phyloP scores from a whole-genome alignment of 2,888 invertebrate genomes.

The Cataglyphis livida region DNA sequence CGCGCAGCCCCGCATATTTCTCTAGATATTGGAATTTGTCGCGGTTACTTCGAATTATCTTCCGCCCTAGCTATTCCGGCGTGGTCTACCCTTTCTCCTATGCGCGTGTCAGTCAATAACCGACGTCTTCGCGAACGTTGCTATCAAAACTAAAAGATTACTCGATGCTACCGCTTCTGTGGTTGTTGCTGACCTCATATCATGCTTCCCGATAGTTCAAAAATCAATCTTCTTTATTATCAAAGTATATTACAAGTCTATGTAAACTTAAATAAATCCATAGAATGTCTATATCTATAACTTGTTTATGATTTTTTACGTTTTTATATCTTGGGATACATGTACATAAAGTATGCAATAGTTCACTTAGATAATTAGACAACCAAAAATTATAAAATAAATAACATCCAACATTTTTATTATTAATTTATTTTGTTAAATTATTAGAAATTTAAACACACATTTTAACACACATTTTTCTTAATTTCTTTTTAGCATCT shows the following conservation, averaged over 20 bases:
- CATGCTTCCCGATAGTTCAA: neutral
- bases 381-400: neutral
- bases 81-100: conserved; percentile 76
- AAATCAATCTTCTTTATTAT: neutral
- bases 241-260: neutral
- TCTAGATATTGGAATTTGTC: conserved; percentile 85
- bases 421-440: neutral
- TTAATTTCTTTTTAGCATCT: neutral
- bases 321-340: neutral
- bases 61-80: conserved; percentile 80
- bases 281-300: neutral
- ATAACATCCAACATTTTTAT: neutral
- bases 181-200: neutral
- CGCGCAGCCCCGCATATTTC: conserved; percentile 83
- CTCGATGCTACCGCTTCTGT: neutral
- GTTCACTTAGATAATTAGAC: neutral
- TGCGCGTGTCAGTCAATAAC: conserved; percentile 77
- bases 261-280: neutral
- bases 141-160: conserved; percentile 58
- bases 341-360: neutral
- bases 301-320: neutral
- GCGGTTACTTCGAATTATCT: conserved; percentile 85
- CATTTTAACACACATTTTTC: neutral
- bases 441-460: neutral
- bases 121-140: conserved; percentile 64